These are phyloP conservation scores for Ischnus inquisitorius DNA, from an alignment of 2,888 invertebrate genomes.

Conservation along the genomic window DNA sequence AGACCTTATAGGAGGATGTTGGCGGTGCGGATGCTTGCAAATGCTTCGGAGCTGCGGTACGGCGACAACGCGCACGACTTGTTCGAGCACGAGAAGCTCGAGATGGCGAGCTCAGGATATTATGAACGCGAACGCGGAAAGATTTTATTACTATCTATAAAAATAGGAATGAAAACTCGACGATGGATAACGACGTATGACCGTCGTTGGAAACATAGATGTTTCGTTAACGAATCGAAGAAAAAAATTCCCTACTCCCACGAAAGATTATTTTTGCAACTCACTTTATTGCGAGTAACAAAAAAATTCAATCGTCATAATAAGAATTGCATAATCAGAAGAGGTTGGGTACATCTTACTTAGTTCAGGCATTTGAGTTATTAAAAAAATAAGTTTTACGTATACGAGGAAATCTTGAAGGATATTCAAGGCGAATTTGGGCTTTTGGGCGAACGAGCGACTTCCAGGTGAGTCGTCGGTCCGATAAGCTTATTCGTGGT, in stretches of 20 bases:
- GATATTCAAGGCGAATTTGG: no score
- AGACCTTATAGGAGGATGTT: conserved; percentile 8
- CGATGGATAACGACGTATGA: not conserved
- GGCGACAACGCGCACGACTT: conserved; percentile 2
- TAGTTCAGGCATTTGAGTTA: no score
- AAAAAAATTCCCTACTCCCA: not conserved
- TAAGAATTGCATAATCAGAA: no score
- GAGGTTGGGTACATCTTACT: no score
- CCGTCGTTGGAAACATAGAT: not conserved
- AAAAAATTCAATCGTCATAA: no score
- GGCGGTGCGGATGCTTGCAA: not conserved
- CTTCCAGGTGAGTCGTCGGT: no score
- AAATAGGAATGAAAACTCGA: not conserved
- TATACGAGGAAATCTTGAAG: no score
- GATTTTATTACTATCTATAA: not conserved
- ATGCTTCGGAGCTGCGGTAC: not conserved
- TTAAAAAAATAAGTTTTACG: not conserved
- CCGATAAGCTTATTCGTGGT: no score
- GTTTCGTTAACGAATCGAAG: not conserved
- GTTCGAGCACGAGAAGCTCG: not conserved
- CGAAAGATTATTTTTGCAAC: not conserved
- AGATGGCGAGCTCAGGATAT: no score
- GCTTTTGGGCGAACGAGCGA: no score
- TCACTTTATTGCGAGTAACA: not conserved
- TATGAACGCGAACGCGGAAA: not conserved